A percentile compares a stretch with the other conserved stretches of the same genome.
Evolutionary conservation across 2,797 vertebrate genomes (phyloP).

Genomic region (Amniataba percoides): DNA sequence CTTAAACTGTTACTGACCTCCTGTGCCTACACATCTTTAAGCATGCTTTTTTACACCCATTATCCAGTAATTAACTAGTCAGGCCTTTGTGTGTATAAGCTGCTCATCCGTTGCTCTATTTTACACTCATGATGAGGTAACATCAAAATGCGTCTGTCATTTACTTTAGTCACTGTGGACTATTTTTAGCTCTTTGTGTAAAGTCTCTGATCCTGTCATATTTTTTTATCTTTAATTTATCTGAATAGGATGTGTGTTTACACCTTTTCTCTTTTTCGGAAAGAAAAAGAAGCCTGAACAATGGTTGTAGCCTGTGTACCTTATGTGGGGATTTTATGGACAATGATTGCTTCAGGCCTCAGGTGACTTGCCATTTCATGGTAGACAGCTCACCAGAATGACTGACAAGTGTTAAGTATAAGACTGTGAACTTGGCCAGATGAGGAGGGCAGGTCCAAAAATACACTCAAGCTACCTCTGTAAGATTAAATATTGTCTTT

Average conservation of each 20-base stretch:
- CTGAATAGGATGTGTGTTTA: not conserved
- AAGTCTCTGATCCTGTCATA: constrained; percentile 50
- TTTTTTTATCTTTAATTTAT: constrained; percentile 43
- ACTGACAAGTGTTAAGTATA: constrained; percentile 61
- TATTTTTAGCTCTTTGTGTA: constrained; percentile 49
- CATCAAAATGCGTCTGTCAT: constrained; percentile 45
- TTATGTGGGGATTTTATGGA: constrained; percentile 41
- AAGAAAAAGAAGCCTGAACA: constrained; percentile 36
- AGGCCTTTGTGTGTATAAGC: constrained; percentile 29
- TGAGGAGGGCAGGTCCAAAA: constrained; percentile 31
- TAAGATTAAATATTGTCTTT: constrained; percentile 17
- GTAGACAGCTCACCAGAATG: constrained; percentile 52
- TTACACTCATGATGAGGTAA: constrained; percentile 47
- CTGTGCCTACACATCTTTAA: not conserved
- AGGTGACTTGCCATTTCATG: constrained; percentile 57
- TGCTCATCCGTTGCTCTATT: constrained; percentile 51
- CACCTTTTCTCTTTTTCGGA: constrained; percentile 21
- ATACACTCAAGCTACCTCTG: constrained; percentile 4
- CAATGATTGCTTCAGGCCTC: constrained; percentile 45
- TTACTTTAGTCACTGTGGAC: constrained; percentile 40
- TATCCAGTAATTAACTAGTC: constrained; percentile 27
- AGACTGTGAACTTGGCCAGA: constrained; percentile 51
- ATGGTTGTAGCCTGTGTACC: constrained; percentile 19
- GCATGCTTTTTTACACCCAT: constrained; percentile 31
- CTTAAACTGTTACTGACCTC: not conserved